Base-by-base conservation (phyloP, 2,888 invertebrate genomes). In the Pseudococcus longispinus region DNA sequence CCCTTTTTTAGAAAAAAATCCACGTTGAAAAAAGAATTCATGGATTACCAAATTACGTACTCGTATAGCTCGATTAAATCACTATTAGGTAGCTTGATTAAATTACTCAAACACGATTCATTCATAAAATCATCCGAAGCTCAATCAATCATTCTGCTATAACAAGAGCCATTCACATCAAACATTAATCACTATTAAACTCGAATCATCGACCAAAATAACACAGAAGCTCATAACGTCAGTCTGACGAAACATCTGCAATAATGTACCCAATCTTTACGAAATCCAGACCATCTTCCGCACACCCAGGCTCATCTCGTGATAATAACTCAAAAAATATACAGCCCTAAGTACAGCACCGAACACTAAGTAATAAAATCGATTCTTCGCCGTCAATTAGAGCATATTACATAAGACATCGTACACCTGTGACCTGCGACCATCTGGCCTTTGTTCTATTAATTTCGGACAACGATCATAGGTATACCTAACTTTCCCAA, bases 401-500 rank as follows among this genome's bases (percentile, higher is more conserved):
- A 60, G 60, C 60, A 60, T 60, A 60, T 60, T 60, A 23, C 23
- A 13, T 60, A 60, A 60, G 8, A 23, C 11, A 23, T 11, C 23
- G 60, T 60, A 60, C 60, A 60, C 60, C 60, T 60, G 60, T 60
- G 60, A 60, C 60, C 60, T 23, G 60, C 60, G 60, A 60, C 23
- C 60, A 60, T 23, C 60, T 60, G 60, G 60, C 60, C 60, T 60
- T 60, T 60, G 60, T 60, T 8, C 23, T 60, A 23, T 60, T 23
- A 60, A 60, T 60, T 60, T 60, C 11, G 60, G 60, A 20, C 18
- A 55, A 1, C 44, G 44, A 46, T 9, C 8, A 46, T 46, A 13
- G 46, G n/a, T 51, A 6, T 4, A 3, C n/a, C 18, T n/a, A 2
- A 51, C 23, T 60, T 60, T 60, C 60, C 23, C 20, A 60, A 60